Evolutionary conservation across 2,113 vertebrate species (phyloP).

Genomic region (Ptilorrhoa leucosticta): DNA sequence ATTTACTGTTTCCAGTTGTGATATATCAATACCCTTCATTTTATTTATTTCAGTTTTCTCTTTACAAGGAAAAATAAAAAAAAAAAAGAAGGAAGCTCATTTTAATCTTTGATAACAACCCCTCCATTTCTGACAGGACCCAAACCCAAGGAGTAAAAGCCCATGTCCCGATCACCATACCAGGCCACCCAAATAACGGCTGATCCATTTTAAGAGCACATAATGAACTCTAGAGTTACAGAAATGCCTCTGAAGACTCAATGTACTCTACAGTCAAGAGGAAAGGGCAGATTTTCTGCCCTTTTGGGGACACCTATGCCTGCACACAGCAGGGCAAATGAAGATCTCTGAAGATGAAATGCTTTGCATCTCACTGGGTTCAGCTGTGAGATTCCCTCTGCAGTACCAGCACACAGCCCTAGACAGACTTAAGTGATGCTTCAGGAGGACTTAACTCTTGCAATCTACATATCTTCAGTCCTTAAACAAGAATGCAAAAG

Average conservation of each 20-base stretch:
- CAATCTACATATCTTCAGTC: neutral
- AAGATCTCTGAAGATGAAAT: neutral
- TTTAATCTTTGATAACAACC: neutral
- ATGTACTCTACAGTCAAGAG: neutral
- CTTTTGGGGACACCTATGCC: neutral
- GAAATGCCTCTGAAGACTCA: neutral
- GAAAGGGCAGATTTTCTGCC: neutral
- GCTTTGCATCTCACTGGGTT: fast-evolving
- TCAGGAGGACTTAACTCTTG: neutral
- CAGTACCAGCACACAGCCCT: neutral
- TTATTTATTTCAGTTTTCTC: conserved; percentile 22
- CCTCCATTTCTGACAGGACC: neutral
- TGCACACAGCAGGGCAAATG: neutral
- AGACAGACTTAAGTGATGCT: fast-evolving
- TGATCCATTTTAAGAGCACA: neutral
- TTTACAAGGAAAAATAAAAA: neutral
- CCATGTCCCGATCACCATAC: neutral
- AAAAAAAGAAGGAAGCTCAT: neutral
- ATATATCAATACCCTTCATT: conserved; percentile 10
- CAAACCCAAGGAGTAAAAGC: neutral
- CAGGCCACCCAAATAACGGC: neutral
- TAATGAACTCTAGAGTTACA: neutral
- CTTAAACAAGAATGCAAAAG: neutral
- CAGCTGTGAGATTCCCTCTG: neutral
- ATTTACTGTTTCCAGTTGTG: conserved; percentile 29